A percentile compares a stretch with the other conserved stretches of the same genome.
Conservation (phyloP, 2,113 vertebrate species). For the Otus sunia region DNA sequence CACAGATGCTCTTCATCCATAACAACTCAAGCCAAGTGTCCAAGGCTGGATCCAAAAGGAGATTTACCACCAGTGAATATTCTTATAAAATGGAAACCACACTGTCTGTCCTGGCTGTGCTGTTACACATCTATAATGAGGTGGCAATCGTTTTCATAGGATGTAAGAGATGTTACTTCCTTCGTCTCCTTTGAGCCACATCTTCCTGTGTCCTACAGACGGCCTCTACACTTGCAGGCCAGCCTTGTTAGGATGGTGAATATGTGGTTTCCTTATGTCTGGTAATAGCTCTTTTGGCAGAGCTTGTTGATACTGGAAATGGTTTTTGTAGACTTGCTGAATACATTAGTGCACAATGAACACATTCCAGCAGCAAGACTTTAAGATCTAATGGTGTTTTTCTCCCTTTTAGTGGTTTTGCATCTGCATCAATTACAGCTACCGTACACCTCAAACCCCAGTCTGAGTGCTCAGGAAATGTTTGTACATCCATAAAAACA, state of each 20-base stretch:
- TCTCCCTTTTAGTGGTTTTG: conserved; percentile 23
- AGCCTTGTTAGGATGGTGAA: neutral
- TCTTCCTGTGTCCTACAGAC: neutral
- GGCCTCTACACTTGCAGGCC: neutral
- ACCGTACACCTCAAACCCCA: neutral
- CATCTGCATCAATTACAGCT: conserved; percentile 1
- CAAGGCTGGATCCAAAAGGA: neutral
- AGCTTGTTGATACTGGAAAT: conserved; percentile 15
- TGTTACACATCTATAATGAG: neutral
- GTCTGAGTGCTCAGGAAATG: neutral
- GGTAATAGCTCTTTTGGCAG: conserved; percentile 48
- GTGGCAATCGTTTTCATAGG: neutral
- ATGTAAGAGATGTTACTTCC: neutral
- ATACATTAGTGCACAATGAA: conserved; percentile 26
- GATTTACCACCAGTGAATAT: neutral
- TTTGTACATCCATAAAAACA: neutral
- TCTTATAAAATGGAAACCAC: neutral
- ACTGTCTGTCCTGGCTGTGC: neutral
- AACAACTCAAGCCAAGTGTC: neutral
- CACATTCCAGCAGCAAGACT: neutral
- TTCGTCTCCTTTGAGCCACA: neutral
- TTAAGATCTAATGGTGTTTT: conserved; percentile 3
- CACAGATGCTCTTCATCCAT: neutral
- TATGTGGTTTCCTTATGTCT: conserved; percentile 55
- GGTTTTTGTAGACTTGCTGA: conserved; percentile 23